A percentile compares a stretch with the other conserved stretches of the same genome.
Conservation (phyloP, 1,140 invertebrate genomes). For the Mya arenaria region DNA sequence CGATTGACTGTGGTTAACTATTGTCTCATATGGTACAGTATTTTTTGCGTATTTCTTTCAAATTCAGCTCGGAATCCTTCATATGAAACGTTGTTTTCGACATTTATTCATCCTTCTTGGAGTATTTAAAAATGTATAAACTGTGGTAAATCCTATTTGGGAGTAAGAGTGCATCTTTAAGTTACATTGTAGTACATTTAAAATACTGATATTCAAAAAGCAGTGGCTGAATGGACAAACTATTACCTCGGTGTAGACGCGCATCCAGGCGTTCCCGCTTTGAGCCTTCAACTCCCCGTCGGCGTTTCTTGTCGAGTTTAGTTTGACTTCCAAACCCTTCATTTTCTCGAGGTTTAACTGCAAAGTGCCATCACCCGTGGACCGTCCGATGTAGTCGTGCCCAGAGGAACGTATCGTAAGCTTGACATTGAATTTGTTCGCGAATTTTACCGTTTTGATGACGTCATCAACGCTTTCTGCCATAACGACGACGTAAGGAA, state of each 20-base stretch:
- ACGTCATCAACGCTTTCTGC: constrained; percentile 33
- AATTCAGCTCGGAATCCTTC: too few relatives aligned
- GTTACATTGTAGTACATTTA: too few relatives aligned
- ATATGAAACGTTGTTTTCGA: too few relatives aligned
- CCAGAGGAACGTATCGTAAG: constrained; percentile 61
- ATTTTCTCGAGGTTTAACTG: constrained; percentile 55
- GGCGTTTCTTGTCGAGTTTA: constrained; percentile 35
- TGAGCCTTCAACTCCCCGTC: constrained; percentile 57
- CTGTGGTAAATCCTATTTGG: too few relatives aligned
- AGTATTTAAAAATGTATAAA: too few relatives aligned
- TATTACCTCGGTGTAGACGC: constrained; percentile 55
- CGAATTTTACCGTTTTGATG: constrained; percentile 52
- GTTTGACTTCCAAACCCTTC: constrained; percentile 52
- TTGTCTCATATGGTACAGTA: too few relatives aligned
- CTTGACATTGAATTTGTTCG: constrained; percentile 51
- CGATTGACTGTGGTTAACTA: too few relatives aligned
- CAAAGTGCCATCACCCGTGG: constrained; percentile 55
- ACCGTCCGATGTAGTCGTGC: constrained; percentile 63
- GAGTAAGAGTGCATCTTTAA: too few relatives aligned
- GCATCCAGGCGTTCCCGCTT: constrained; percentile 56
- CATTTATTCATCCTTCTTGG: too few relatives aligned
- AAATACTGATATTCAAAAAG: too few relatives aligned
- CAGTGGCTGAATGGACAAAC: too few relatives aligned
- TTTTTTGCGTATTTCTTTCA: too few relatives aligned
- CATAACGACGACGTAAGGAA: constrained; percentile 1